phyloP scores from a whole-genome alignment of 2,888 invertebrate genomes.

The Thumatha senex region DNA sequence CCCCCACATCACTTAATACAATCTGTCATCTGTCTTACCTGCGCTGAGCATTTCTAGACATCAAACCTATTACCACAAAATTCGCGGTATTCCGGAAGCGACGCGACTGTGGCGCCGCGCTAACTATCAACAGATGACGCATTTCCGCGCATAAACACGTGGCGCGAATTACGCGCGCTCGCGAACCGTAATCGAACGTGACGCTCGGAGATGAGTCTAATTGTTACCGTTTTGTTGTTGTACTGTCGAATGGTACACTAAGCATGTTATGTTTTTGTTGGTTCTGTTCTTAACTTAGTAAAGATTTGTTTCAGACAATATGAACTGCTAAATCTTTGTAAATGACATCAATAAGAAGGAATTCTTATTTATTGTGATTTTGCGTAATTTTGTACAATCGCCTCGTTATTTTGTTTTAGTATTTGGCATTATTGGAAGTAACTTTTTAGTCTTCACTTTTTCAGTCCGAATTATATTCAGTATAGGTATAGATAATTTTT shows the following conservation, averaged over 20 bases:
- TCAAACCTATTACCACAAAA: slow-evolving; percentile 23
- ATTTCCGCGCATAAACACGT: slow-evolving; percentile 47
- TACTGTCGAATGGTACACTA: background rate
- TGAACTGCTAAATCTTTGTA: no score
- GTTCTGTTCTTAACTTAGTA: no score
- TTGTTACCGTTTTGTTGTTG: slow-evolving; percentile 31
- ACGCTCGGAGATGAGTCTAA: slow-evolving; percentile 36
- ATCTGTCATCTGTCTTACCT: slow-evolving; percentile 1
- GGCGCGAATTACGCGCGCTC: slow-evolving; percentile 52
- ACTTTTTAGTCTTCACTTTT: no score
- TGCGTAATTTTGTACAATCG: no score
- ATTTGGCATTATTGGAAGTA: no score
- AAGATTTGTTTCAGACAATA: no score
- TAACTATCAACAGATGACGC: slow-evolving; percentile 46
- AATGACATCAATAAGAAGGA: no score
- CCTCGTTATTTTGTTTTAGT: no score
- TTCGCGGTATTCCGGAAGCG: slow-evolving; percentile 42
- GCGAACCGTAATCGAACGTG: slow-evolving; percentile 50
- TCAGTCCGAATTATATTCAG: no score
- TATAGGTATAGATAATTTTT: no score
- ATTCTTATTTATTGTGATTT: no score
- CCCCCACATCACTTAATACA: slow-evolving; percentile 9
- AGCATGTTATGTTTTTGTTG: slow-evolving; percentile 1
- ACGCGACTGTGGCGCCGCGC: slow-evolving; percentile 48
- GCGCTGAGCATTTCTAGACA: slow-evolving; percentile 18